Evolutionary conservation across 2,888 invertebrate species (phyloP).

Genomic region (Orgyia antiqua): DNA sequence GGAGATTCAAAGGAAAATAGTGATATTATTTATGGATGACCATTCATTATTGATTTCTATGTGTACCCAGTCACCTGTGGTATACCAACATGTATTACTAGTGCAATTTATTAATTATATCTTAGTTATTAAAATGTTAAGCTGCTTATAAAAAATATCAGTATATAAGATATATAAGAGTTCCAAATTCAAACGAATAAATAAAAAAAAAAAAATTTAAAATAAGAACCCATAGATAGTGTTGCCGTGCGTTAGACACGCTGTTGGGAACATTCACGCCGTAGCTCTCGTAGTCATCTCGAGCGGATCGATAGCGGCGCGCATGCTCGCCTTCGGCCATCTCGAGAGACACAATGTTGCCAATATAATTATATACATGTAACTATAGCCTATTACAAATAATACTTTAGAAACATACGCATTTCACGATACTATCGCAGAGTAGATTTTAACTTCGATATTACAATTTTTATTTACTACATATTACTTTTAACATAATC

Average conservation of each 20-base stretch:
- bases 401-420: conserved; percentile 5
- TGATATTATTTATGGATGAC: no score
- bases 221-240: no score
- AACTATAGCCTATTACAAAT: conserved; percentile 4
- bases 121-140: neutral
- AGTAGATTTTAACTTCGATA: neutral
- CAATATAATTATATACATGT: conserved; percentile 14
- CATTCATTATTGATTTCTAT: no score
- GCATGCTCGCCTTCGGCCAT: conserved; percentile 35
- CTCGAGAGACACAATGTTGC: conserved; percentile 27
- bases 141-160: neutral
- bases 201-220: conserved; percentile 12
- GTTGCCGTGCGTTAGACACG: conserved; percentile 15
- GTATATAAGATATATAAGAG: no score
- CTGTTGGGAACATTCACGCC: conserved; percentile 20
- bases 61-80: no score
- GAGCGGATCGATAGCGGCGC: conserved; percentile 58
- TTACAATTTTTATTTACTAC: no score
- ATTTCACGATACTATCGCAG: neutral
- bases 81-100: no score
- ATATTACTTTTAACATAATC: no score
- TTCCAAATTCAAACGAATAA: no score
- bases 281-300: conserved; percentile 41
- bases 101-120: no score
- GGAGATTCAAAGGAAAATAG: no score